Percentiles rank a stretch among this genome's conserved stretches.
Evolutionary conservation across 23 tunicate species (phyloP).

Genomic region (Ascidia mentula): DNA sequence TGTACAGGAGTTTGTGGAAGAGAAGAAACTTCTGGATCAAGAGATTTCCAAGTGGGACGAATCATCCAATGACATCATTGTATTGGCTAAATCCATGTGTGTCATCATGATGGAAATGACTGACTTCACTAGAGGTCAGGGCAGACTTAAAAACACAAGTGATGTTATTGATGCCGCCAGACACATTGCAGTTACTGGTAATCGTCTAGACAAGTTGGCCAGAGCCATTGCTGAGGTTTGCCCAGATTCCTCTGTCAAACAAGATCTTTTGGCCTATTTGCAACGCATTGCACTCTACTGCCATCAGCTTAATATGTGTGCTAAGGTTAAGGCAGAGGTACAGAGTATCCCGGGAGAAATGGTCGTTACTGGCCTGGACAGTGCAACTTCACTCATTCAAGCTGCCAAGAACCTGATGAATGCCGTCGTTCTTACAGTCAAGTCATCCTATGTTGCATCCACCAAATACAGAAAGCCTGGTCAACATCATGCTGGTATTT

Average conservation of each 20-base stretch:
- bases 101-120: conserved; percentile 99
- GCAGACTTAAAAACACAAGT: conserved; percentile 82
- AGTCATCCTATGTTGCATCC: conserved; percentile 95
- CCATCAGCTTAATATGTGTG: conserved; percentile 98
- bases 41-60: conserved; percentile 97
- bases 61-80: conserved; percentile 95
- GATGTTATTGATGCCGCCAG: conserved; percentile 93
- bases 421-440: conserved; percentile 94
- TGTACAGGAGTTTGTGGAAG: conserved; percentile 72
- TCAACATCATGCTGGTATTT: conserved; percentile 25
- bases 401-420: conserved; percentile 99
- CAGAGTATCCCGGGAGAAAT: conserved; percentile 88
- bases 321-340: conserved; percentile 96
- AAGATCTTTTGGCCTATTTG: conserved; percentile 86
- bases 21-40: conserved; percentile 54
- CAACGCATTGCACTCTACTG: conserved; percentile 93
- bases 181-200: conserved; percentile 86
- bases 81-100: conserved; percentile 94
- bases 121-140: conserved; percentile 95
- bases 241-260: conserved; percentile 86
- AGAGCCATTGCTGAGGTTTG: conserved; percentile 90
- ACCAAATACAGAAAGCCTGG: conserved; percentile 76
- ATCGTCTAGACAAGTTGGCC: conserved; percentile 79
- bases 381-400: conserved; percentile 93
- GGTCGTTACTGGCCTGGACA: conserved; percentile 91